A percentile compares a stretch with the other conserved stretches of the same genome.
These are phyloP conservation scores for Brachionus koreanus DNA, from an alignment of 1,140 invertebrate species.

Conservation along the genomic window DNA sequence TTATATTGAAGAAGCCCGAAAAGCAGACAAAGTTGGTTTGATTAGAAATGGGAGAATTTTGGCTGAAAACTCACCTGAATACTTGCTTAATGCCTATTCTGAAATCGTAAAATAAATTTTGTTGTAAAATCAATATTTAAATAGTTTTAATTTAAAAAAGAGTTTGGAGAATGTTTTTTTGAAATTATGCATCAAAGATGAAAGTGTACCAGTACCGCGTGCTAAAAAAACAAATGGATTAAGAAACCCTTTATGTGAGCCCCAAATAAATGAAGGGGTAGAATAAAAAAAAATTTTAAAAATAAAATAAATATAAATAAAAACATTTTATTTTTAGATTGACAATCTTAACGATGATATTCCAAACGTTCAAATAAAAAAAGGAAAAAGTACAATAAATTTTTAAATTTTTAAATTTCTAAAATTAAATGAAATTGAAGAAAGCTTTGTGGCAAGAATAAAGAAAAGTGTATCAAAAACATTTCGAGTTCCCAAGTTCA, in stretches of 20 bases:
- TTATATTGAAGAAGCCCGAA: conserved; percentile 85
- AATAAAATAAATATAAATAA: not conserved
- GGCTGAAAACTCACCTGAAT: conserved; percentile 83
- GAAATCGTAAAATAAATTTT: conserved; percentile 47
- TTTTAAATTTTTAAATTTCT: not conserved
- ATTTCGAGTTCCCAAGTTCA: conserved; percentile 28
- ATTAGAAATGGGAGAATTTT: conserved; percentile 85
- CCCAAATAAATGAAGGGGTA: not conserved
- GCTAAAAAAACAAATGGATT: not conserved
- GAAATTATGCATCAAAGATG: conserved; percentile 68
- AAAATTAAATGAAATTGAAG: not conserved
- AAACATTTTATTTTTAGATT: not conserved
- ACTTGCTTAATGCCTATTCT: conserved; percentile 74
- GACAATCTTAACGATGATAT: not conserved
- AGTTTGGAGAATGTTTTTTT: conserved; percentile 89
- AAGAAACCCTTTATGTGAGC: conserved; percentile 2
- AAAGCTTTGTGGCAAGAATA: conserved; percentile 7
- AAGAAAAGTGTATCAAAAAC: not conserved
- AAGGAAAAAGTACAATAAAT: not conserved
- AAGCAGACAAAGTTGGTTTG: conserved; percentile 80
- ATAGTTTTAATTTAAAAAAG: conserved; percentile 61
- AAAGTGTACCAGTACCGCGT: conserved; percentile 38
- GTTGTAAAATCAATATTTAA: not conserved
- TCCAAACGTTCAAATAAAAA: not conserved
- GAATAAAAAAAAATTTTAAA: not conserved